A percentile compares a stretch with the other conserved stretches of the same genome.
phyloP scores from a whole-genome alignment of 92 coral and sea anemone species.

The Palythoa caribaeorum region DNA sequence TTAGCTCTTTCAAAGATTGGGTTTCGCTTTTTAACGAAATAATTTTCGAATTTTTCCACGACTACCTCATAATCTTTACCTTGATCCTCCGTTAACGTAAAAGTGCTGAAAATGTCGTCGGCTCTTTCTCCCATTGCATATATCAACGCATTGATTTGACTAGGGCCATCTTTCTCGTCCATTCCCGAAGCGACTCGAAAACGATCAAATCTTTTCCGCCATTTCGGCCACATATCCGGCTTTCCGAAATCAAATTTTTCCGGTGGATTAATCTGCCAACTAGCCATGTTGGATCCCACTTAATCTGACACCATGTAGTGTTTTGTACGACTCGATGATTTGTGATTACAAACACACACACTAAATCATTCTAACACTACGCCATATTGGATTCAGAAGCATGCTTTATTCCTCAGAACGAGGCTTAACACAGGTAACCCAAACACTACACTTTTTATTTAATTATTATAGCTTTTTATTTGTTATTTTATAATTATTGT shows the following conservation, averaged over 20 bases:
- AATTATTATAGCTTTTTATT: no score
- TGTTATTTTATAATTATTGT: no score
- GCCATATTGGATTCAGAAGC: slow-evolving; percentile 22
- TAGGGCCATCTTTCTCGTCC: slow-evolving; percentile 39
- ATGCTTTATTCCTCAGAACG: slow-evolving; percentile 14
- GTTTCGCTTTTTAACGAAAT: background rate
- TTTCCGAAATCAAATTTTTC: slow-evolving; percentile 54
- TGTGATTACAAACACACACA: slow-evolving; percentile 28
- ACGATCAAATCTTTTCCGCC: slow-evolving; percentile 30
- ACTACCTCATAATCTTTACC: slow-evolving; percentile 15
- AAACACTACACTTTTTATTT: slow-evolving; percentile 21
- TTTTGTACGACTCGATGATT: slow-evolving; percentile 25
- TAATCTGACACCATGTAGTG: slow-evolving; percentile 42
- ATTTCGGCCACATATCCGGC: slow-evolving; percentile 57
- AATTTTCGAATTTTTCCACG: slow-evolving; percentile 25
- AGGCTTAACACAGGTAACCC: slow-evolving; percentile 27
- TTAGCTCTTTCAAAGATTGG: background rate
- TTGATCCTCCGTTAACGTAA: slow-evolving; percentile 9
- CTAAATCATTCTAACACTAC: slow-evolving; percentile 23
- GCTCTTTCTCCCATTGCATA: slow-evolving; percentile 62
- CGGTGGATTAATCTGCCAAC: slow-evolving; percentile 50
- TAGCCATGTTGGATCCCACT: slow-evolving; percentile 51
- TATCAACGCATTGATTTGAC: slow-evolving; percentile 63
- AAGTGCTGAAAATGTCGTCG: slow-evolving; percentile 25
- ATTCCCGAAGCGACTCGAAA: slow-evolving; percentile 55